These are phyloP conservation scores for Alloscopus bannaensis DNA, from an alignment of 2,888 invertebrate species.

Conservation along the genomic window DNA sequence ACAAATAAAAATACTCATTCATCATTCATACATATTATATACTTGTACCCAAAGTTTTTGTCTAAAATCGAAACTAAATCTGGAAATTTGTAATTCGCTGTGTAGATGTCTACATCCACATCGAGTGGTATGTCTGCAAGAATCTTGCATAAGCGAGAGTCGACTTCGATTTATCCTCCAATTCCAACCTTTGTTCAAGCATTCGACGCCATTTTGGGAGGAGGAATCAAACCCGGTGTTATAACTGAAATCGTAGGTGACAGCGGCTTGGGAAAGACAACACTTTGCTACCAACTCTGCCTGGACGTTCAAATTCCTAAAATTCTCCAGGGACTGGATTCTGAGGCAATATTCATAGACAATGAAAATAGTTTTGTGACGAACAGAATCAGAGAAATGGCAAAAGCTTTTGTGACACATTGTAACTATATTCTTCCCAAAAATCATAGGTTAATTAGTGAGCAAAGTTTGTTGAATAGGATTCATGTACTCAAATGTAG, in stretches of 20 bases:
- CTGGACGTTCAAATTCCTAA: constrained; percentile 65
- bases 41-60: not conserved
- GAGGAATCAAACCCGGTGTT: constrained; percentile 64
- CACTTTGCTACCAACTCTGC: constrained; percentile 67
- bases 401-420: constrained; percentile 51
- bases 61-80: no score
- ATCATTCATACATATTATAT: not conserved
- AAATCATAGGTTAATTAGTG: constrained; percentile 7
- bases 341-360: constrained; percentile 69
- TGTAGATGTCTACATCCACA: no score
- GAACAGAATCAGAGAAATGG: constrained; percentile 59
- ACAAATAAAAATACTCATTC: no score
- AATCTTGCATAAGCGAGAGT: constrained; percentile 9
- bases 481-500: constrained; percentile 60
- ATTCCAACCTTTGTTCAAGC: constrained; percentile 61
- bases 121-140: constrained; percentile 18
- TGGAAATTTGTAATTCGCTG: no score
- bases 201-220: constrained; percentile 61
- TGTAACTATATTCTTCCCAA: constrained; percentile 47
- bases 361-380: constrained; percentile 66
- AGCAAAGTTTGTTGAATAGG: constrained; percentile 40
- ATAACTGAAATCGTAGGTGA: constrained; percentile 70
- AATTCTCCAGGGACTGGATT: constrained; percentile 49
- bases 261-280: constrained; percentile 70
- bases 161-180: not conserved